Evolutionary conservation across 1,140 invertebrate species (phyloP).

Genomic region (Triops cancriformis): DNA sequence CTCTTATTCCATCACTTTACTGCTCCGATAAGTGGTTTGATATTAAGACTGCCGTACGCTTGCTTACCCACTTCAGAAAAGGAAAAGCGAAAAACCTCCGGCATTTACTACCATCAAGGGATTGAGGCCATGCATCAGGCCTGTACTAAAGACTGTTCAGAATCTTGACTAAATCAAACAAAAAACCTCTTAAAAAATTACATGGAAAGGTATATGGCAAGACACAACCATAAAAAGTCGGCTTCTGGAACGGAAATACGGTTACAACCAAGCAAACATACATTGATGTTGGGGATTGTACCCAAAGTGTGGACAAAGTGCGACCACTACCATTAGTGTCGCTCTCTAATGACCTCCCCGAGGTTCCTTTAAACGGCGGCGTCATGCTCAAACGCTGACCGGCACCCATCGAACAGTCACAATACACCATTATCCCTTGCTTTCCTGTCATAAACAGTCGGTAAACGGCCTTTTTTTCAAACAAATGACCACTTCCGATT

Average conservation of each 20-base stretch:
- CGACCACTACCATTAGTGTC: neutral
- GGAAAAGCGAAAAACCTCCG: neutral
- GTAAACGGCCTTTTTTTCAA: too few species aligned
- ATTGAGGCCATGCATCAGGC: neutral
- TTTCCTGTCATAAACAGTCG: too few species aligned
- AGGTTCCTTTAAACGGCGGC: neutral
- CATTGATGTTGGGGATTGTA: neutral
- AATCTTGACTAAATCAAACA: neutral
- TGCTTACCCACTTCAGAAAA: conserved; percentile 1
- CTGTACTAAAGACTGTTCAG: neutral
- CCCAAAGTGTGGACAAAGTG: neutral
- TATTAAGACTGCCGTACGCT: neutral
- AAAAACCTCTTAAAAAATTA: neutral
- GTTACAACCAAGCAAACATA: neutral
- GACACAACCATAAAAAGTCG: neutral
- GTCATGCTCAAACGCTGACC: neutral
- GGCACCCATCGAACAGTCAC: neutral
- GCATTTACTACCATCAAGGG: neutral
- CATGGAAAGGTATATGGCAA: neutral
- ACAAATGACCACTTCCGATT: too few species aligned
- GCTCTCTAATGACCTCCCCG: neutral
- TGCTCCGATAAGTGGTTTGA: neutral
- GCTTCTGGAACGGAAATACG: neutral
- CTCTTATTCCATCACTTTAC: neutral
- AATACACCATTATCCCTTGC: too few species aligned